Evolutionary conservation across 2,113 vertebrate species (phyloP).

Genomic region (Ifrita kowaldi): DNA sequence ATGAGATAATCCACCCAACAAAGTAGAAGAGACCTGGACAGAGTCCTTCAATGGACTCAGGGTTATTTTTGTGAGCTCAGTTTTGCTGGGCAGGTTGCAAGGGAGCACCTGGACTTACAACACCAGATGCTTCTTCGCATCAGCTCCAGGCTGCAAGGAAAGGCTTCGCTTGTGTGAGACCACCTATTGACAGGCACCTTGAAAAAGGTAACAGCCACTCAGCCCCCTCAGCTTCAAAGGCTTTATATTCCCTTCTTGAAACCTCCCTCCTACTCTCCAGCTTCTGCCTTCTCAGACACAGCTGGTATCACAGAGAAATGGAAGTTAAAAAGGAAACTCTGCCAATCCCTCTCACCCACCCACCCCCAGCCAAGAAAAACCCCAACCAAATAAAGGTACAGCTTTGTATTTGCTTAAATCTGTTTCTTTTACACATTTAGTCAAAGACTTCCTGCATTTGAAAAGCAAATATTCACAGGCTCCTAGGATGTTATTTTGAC

Average conservation of each 20-base stretch:
- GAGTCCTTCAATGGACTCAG: background rate
- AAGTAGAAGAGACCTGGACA: background rate
- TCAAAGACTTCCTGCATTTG: background rate
- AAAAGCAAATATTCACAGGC: background rate
- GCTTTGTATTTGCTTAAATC: background rate
- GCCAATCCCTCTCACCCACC: fast-evolving
- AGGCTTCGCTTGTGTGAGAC: fast-evolving
- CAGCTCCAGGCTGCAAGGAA: background rate
- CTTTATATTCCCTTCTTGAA: background rate
- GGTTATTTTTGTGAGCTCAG: background rate
- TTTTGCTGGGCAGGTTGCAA: background rate
- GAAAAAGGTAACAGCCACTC: background rate
- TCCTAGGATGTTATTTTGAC: background rate
- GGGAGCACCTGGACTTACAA: background rate
- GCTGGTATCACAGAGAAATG: background rate
- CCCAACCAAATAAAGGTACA: background rate
- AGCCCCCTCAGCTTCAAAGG: background rate
- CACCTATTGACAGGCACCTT: background rate
- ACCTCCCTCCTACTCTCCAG: background rate
- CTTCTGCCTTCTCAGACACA: background rate
- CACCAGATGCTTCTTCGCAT: background rate
- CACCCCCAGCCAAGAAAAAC: background rate
- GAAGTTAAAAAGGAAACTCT: background rate
- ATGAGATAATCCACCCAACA: background rate
- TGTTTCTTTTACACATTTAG: background rate